Base-by-base conservation (phyloP, 2,797 vertebrate species). In the Leuciscus waleckii region DNA sequence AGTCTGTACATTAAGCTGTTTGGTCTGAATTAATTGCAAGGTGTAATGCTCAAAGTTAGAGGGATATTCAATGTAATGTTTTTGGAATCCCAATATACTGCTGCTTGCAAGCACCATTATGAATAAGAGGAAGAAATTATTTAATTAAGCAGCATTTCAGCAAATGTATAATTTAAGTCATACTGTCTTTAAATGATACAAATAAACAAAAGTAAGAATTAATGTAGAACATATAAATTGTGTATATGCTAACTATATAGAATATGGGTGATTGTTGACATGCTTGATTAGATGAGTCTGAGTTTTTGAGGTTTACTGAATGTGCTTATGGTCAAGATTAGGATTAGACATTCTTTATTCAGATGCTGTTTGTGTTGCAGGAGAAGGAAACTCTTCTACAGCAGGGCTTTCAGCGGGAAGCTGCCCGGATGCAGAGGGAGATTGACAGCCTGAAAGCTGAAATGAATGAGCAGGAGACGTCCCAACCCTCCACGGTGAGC, bases 321-420 rank as follows among this genome's bases (percentile, higher is more conserved):
- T 16, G 26, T 63, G 13, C 13, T 54, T 35, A 7, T 35, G 46
- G 29, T 75, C 17, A 13, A 54, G 10, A 35, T 54, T 35, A 75
- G 5, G 73, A 78, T 2, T 41, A 26, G 76, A 9, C 5, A 2
- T 29, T 26, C 21, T 61, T 29, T 10, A 61, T 61, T 61, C 54
- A 61, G 76, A 16, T 41, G 21, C 29, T n/a, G 21, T 81, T 35
- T 84, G 63, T 88, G 14, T 87, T 84, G 8, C 74, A 89, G 88
- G 88, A 89, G 46, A 82, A 61, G 1, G 26, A 65, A 32, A 61
- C 23, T 82, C 78, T 87, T 63, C 1, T 84, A 32, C 2, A 76
- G 2, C 32, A 74, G 54, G 84, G 74, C 29, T 87, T 89, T 49
- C 5, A 75, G 19, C 16, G 65, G 6, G 37, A 49, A n/a, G 86